phyloP scores from a whole-genome alignment of 2,797 vertebrate genomes.

The Neosalanx taihuensis region DNA sequence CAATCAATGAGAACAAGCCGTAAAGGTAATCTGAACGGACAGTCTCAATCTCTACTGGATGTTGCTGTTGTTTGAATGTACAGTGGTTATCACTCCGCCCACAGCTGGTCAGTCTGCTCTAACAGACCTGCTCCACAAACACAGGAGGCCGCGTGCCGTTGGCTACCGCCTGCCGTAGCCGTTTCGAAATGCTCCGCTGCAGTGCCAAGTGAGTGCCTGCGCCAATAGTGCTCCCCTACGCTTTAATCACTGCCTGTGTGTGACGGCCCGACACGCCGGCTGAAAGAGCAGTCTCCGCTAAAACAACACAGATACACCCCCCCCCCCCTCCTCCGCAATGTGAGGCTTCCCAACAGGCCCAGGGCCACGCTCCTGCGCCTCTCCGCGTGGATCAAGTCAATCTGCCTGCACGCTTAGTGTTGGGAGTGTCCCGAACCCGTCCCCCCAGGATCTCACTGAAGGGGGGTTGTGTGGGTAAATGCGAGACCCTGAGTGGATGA shows the following conservation, averaged over 20 bases:
- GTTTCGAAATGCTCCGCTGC: constrained; percentile 30
- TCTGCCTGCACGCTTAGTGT: constrained; percentile 35
- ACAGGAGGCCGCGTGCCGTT: background rate
- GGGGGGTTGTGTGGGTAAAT: constrained; percentile 16
- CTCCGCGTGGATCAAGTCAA: constrained; percentile 26
- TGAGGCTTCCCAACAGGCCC: constrained; percentile 10
- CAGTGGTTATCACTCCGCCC: constrained; percentile 7
- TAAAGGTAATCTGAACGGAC: background rate
- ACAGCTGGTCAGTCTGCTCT: constrained; percentile 22
- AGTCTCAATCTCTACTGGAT: background rate
- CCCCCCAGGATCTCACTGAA: constrained; percentile 26
- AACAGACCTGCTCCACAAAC: constrained; percentile 40
- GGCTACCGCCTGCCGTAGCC: constrained; percentile 12
- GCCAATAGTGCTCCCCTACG: constrained; percentile 32
- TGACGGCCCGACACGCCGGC: constrained; percentile 28
- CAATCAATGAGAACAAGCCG: background rate
- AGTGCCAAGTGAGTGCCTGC: constrained; percentile 31
- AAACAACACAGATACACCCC: constrained; percentile 32
- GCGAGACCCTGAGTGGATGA: constrained; percentile 31
- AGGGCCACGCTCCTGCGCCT: constrained; percentile 5
- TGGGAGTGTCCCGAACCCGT: constrained; percentile 15
- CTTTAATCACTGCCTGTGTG: constrained; percentile 44
- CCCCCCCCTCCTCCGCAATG: constrained; percentile 10
- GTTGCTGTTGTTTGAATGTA: background rate
- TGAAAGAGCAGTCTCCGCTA: constrained; percentile 26